phyloP scores from a whole-genome alignment of 1,140 invertebrate genomes.

The Conus betulinus region DNA sequence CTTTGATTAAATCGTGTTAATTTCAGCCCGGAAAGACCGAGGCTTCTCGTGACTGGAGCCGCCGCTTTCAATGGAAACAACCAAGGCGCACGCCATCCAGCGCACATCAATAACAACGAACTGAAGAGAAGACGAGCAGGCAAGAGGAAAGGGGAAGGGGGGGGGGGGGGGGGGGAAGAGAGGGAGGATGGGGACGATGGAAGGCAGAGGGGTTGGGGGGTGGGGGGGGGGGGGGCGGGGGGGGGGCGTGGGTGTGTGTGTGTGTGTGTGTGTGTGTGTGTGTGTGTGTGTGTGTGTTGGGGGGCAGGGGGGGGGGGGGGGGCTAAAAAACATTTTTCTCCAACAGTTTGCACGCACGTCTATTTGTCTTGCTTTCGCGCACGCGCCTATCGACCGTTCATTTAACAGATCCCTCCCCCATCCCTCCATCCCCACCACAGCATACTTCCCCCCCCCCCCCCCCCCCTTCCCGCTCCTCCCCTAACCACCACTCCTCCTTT shows the following conservation, averaged over 20 bases:
- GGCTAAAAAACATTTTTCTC: constrained; percentile 22
- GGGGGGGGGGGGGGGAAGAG: too few species aligned
- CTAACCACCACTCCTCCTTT: neutral
- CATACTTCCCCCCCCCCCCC: neutral
- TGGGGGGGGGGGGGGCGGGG: too few species aligned
- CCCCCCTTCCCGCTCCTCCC: neutral
- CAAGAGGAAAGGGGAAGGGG: neutral
- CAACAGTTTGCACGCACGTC: constrained; percentile 27
- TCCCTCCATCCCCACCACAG: neutral
- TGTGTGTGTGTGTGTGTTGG: too few species aligned
- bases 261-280: too few species aligned
- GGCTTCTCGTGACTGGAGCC: constrained; percentile 26
- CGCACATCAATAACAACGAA: constrained; percentile 29
- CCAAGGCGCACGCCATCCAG: constrained; percentile 17
- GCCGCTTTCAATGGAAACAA: constrained; percentile 17
- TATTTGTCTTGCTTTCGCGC: constrained; percentile 38
- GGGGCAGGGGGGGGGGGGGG: neutral
- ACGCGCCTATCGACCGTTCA: constrained; percentile 22
- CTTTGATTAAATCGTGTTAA: constrained; percentile 41
- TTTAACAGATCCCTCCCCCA: constrained; percentile 25
- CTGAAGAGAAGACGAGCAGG: neutral
- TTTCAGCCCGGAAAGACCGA: constrained; percentile 14
- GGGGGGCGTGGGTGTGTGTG: too few species aligned
- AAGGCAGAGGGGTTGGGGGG: too few species aligned
- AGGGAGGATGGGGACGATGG: too few species aligned